Conservation (phyloP, 2,888 invertebrate genomes). For the Drosophila hamatofila region DNA sequence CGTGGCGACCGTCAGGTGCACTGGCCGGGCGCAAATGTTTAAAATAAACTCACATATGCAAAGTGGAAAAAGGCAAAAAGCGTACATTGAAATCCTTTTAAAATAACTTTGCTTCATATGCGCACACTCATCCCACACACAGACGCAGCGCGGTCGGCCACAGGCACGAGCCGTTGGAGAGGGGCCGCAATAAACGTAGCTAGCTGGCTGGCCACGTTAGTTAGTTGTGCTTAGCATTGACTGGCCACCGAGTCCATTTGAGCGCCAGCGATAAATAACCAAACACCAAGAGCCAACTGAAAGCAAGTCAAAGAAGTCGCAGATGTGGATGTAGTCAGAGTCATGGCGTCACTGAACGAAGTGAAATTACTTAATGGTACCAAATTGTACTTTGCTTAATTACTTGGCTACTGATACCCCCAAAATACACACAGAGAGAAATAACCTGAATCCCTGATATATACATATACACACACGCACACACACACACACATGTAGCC, state of each 20-base stretch:
- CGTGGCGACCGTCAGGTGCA: not conserved
- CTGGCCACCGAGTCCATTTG: constrained; percentile 72
- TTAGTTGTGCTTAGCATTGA: constrained; percentile 26
- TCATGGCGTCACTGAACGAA: constrained; percentile 70
- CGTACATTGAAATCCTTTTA: constrained; percentile 63
- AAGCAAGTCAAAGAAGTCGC: constrained; percentile 8
- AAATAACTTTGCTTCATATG: constrained; percentile 50
- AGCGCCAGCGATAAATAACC: constrained; percentile 76
- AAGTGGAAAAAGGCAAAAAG: constrained; percentile 11
- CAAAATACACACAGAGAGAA: constrained; percentile 1
- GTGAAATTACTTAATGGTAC: constrained; percentile 81
- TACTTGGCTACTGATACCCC: constrained; percentile 77
- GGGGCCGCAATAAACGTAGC: not conserved
- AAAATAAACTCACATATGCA: constrained; percentile 42
- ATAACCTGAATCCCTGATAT: not conserved
- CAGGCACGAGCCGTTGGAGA: constrained; percentile 19
- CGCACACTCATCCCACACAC: constrained; percentile 36
- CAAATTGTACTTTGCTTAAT: constrained; percentile 83
- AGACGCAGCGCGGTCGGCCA: constrained; percentile 51
- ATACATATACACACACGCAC: constrained; percentile 1
- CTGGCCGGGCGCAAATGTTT: constrained; percentile 30
- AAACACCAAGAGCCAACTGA: constrained; percentile 17
- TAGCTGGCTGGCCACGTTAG: constrained; percentile 13
- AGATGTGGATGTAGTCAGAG: constrained; percentile 30
- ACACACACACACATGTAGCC: constrained; percentile 16